Percentiles rank a stretch among this genome's conserved stretches.
Conservation (phyloP, 1,140 invertebrate genomes). For the Drosophila sproati region DNA sequence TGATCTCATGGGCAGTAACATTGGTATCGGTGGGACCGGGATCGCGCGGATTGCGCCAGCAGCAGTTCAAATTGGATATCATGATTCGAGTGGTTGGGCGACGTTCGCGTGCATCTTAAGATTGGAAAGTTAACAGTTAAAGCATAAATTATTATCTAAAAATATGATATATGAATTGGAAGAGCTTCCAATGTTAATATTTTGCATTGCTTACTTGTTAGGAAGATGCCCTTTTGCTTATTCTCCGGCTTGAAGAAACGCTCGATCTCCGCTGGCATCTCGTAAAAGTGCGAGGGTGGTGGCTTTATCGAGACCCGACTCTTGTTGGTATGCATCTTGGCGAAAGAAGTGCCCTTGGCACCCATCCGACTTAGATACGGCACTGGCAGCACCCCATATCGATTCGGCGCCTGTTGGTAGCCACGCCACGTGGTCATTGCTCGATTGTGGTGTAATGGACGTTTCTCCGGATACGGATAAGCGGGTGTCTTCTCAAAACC, state of each 20-base stretch:
- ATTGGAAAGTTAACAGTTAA: neutral
- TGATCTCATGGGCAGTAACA: slow-evolving; percentile 21
- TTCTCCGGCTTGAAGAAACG: slow-evolving; percentile 52
- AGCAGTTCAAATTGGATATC: slow-evolving; percentile 34
- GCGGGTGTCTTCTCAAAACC: slow-evolving; percentile 41
- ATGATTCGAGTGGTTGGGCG: slow-evolving; percentile 55
- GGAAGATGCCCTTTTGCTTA: slow-evolving; percentile 64
- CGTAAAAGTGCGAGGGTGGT: slow-evolving; percentile 58
- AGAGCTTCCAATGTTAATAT: neutral
- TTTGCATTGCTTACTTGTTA: slow-evolving; percentile 59
- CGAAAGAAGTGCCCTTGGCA: slow-evolving; percentile 58
- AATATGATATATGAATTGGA: no score
- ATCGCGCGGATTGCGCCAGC: slow-evolving; percentile 62
- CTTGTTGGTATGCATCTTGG: slow-evolving; percentile 49
- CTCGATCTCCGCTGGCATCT: slow-evolving; percentile 50
- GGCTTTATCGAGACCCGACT: slow-evolving; percentile 50
- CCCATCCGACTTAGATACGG: slow-evolving; percentile 53
- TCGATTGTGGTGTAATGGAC: slow-evolving; percentile 36
- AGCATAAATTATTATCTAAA: neutral
- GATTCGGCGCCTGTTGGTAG: slow-evolving; percentile 70
- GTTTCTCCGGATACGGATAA: slow-evolving; percentile 48
- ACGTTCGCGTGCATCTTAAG: slow-evolving; percentile 68
- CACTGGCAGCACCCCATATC: slow-evolving; percentile 52
- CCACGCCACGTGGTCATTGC: slow-evolving; percentile 48
- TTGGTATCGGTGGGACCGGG: slow-evolving; percentile 65